Conservation (phyloP, 2,797 vertebrate genomes). For the Lepidocolaptes lacrymiger region DNA sequence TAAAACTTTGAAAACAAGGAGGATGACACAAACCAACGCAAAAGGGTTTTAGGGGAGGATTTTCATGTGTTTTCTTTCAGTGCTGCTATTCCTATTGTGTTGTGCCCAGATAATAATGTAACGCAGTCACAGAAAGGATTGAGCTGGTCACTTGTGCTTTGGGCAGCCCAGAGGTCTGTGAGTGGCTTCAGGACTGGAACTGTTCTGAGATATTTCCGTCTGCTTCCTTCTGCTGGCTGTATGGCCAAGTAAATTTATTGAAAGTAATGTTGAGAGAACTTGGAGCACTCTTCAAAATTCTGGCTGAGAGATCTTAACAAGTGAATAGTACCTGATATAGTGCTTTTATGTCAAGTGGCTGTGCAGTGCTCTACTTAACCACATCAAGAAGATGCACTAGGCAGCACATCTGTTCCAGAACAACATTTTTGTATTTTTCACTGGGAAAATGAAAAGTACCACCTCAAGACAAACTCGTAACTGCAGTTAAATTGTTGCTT, state of each 20-base stretch:
- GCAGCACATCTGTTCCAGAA: background rate
- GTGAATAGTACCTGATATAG: background rate
- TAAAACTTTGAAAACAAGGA: background rate
- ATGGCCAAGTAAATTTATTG: background rate
- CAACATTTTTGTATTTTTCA: background rate
- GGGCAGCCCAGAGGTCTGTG: background rate
- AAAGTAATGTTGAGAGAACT: background rate
- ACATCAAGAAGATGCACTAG: background rate
- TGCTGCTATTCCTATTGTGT: background rate
- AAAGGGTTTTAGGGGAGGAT: background rate
- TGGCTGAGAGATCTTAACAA: background rate
- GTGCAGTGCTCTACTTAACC: background rate
- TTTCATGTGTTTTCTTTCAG: background rate
- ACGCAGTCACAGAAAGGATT: background rate
- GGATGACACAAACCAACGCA: background rate
- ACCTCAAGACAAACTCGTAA: background rate
- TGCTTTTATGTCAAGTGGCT: background rate
- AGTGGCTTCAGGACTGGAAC: background rate
- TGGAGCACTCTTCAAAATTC: background rate
- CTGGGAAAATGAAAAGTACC: background rate
- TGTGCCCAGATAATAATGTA: background rate
- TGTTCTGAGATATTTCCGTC: background rate
- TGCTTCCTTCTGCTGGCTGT: background rate
- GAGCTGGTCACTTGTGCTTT: background rate
- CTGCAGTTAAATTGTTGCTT: background rate